phyloP scores from a whole-genome alignment of 2,113 vertebrate species.

The Xyliphius kryptos region DNA sequence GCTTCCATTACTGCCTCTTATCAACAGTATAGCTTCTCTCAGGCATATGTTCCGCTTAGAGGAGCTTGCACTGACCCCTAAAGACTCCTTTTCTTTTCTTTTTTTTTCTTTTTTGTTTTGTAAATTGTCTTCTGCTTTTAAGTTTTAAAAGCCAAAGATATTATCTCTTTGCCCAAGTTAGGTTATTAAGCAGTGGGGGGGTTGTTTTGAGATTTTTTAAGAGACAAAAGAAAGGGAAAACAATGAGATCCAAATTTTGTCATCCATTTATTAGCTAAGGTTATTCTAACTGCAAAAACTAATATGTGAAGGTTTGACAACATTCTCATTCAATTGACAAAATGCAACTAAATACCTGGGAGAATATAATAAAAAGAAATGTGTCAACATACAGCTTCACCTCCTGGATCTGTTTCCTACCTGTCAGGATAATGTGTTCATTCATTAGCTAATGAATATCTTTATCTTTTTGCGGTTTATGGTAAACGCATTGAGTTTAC shows the following conservation, averaged over 20 bases:
- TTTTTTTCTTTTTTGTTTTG: slow-evolving; percentile 78
- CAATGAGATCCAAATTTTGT: too few species aligned
- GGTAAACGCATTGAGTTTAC: slow-evolving; percentile 48
- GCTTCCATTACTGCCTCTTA: slow-evolving; percentile 61
- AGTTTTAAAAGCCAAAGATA: slow-evolving; percentile 68
- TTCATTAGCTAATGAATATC: slow-evolving; percentile 53
- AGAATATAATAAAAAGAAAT: slow-evolving; percentile 25
- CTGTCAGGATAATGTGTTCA: slow-evolving; percentile 49
- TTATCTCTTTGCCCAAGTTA: slow-evolving; percentile 56
- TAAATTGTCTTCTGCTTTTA: slow-evolving; percentile 74
- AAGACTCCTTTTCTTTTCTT: slow-evolving; percentile 71
- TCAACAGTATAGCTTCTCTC: slow-evolving; percentile 67
- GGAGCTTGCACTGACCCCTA: slow-evolving; percentile 69
- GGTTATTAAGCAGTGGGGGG: slow-evolving; percentile 54
- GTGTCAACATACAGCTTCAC: slow-evolving; percentile 30
- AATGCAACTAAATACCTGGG: slow-evolving; percentile 25
- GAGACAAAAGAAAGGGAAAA: slow-evolving; percentile 18
- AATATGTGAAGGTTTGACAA: background rate
- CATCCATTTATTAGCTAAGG: slow-evolving; percentile 51
- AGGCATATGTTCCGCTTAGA: slow-evolving; percentile 70
- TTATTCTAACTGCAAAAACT: slow-evolving; percentile 34
- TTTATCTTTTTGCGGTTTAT: slow-evolving; percentile 44
- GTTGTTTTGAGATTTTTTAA: slow-evolving; percentile 52
- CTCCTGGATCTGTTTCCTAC: too few species aligned
- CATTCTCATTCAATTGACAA: slow-evolving; percentile 35